Evolutionary conservation across 1,140 invertebrate genomes (phyloP).

Genomic region (Pararge aegeria): DNA sequence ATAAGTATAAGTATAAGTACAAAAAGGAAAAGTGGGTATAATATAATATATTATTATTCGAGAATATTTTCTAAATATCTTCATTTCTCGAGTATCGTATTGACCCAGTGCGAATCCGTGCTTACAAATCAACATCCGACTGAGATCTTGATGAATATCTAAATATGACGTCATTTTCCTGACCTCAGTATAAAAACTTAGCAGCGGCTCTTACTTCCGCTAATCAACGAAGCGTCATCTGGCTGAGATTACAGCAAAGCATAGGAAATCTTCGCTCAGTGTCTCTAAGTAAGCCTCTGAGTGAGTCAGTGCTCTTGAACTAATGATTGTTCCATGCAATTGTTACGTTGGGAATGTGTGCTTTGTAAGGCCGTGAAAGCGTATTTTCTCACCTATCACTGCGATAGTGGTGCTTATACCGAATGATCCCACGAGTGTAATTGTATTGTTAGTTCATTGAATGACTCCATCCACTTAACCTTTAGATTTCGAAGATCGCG

Average conservation of each 20-base stretch:
- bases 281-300: constrained; percentile 11
- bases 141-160: too few relatives aligned
- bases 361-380: constrained; percentile 56
- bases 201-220: neutral
- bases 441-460: constrained; percentile 33
- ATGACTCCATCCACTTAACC: constrained; percentile 30
- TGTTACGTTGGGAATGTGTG: constrained; percentile 50
- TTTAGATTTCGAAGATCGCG: constrained; percentile 29
- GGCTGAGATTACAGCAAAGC: neutral
- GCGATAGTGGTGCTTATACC: constrained; percentile 41
- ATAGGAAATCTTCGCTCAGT: neutral
- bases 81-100: neutral
- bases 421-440: constrained; percentile 37
- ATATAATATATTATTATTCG: neutral
- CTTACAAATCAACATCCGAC: too few relatives aligned
- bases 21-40: neutral
- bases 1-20: too few relatives aligned
- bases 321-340: constrained; percentile 53
- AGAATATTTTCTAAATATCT: neutral
- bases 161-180: neutral
- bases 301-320: constrained; percentile 47
- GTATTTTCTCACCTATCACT: constrained; percentile 51
- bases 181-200: neutral
- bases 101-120: neutral
- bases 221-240: neutral